Base-by-base conservation (phyloP, 2,113 vertebrate genomes). In the Amblyopsis rosae region DNA sequence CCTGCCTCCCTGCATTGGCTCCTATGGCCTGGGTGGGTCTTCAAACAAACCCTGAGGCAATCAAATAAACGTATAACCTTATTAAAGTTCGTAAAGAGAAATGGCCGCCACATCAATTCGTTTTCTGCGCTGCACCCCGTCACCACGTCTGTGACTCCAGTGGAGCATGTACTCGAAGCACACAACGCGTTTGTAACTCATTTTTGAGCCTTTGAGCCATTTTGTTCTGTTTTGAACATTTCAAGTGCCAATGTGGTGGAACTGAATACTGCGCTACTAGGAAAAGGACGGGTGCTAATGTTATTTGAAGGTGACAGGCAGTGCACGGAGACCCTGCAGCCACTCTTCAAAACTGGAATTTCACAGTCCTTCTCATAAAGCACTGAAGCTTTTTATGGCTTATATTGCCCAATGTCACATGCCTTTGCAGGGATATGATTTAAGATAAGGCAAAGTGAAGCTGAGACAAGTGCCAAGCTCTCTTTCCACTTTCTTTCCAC, bases 361-460 rank as follows among this genome's bases (percentile, higher is more conserved):
- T 88, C 83, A 81, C 70, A 72, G 84, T 81, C 58, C 8, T 2
- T 56, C 90, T 88, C 88, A 86, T 91, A 92, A 92, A 91, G 85
- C 65, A 61, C 66, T 86, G 76, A 57, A 41, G 75, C 69, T 59
- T 70, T 93, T 93, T 92, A 92, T 88, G 72, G 67, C 84, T 5
- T 73, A 61, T 62, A 53, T 92, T 92, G 87, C 88, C 81, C 90
- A 92, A 93, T 80, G 83, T 91, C 88, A 91, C 90, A 92, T 93
- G 91, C 90, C 79, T 89, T 66, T 82, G 75, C 68, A 3, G 76
- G 85, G 86, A 90, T 91, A 88, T 90, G 88, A 87, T 86, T 81
- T 78, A 61, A 91, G 92, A 93, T 93, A 92, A 93, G 91, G 79
- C 32, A 68, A 82, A 79, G 86, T 84, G 77, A 79, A 41, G 72